Evolutionary conservation across 2,797 vertebrate species (phyloP).

Genomic region (Fundulus diaphanus): DNA sequence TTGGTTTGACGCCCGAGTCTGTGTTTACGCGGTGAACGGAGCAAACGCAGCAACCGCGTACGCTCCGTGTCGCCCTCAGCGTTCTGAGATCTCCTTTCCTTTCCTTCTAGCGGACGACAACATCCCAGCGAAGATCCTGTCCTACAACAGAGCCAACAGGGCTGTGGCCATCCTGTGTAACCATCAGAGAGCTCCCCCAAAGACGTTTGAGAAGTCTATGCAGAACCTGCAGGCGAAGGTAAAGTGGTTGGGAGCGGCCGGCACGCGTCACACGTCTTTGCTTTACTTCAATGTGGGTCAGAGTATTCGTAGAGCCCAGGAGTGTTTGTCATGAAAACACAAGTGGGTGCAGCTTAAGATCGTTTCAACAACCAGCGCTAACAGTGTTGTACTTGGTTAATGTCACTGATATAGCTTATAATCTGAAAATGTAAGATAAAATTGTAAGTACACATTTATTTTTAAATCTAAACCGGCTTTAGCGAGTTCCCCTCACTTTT

Average conservation of each 20-base stretch:
- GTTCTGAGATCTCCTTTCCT: background rate
- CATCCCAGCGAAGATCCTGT: slow-evolving; percentile 94
- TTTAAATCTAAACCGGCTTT: background rate
- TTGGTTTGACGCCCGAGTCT: background rate
- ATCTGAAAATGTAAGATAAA: background rate
- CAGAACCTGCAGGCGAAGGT: slow-evolving; percentile 96
- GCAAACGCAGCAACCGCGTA: no score
- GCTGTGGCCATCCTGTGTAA: slow-evolving; percentile 98
- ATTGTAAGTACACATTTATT: background rate
- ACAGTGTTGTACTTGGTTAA: no score
- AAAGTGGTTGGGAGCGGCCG: slow-evolving; percentile 2
- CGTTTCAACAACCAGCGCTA: no score
- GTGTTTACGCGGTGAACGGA: background rate
- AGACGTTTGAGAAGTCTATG: slow-evolving; percentile 99
- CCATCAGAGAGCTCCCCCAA: slow-evolving; percentile 97
- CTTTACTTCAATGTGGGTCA: no score
- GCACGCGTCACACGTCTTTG: background rate
- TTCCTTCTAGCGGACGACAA: slow-evolving; percentile 89
- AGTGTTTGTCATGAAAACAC: background rate
- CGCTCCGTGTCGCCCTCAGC: background rate
- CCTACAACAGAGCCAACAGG: slow-evolving; percentile 97
- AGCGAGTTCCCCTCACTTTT: no score
- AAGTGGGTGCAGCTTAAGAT: no score
- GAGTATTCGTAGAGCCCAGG: background rate
- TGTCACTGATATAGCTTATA: no score